Base-by-base conservation (phyloP, 2,797 vertebrate species). In the Anabas testudineus region DNA sequence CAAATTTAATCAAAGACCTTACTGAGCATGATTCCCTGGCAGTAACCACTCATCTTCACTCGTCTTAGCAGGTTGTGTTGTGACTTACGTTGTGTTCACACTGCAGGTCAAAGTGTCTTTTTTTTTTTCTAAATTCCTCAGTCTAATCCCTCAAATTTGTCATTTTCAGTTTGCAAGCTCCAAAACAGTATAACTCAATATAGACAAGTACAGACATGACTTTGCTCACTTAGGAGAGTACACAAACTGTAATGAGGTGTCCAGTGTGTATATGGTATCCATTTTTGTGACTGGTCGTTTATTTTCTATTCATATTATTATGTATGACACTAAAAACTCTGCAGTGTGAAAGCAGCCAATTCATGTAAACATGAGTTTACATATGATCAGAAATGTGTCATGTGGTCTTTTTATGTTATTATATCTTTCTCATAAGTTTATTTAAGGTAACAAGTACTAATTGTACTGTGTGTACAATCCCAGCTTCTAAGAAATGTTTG, bases 311-410 rank as follows among this genome's bases (percentile, higher is more conserved):
- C 32, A 12, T 34, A 3, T 4, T 10, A 34, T 10, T 15, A 52
- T 5, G 34, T 5, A 12, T 6, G 24, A 41, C 53, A 32, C 18
- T 62, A 3, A 8, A 3, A 13, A 8, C 0, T 1, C 48, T 70
- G 67, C 64, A 54, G 39, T 73, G 32, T 76, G 71, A 81, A 68
- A 24, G 34, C 14, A 47, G 54, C 5, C 6, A 57, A 2, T 45
- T 0, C 32, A 34, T 28, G 28, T 9, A 9, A 24, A 58, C 42
- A 39, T 39, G 12, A 34, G 7, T 43, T 32, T n/a, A 47, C 2
- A 1, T 39, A 36, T 13, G 21, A 5, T 8, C 15, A 6, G 4
- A 24, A 32, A 19, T 37, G 3, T 51, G 3, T 15, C 3, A 0
- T 54, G 41, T 21, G 14, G 30, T n/a, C 47, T 59, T 62, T 61